These are phyloP conservation scores for Ambastaia sidthimunki DNA, from an alignment of 2,797 vertebrate genomes.

Conservation along the genomic window DNA sequence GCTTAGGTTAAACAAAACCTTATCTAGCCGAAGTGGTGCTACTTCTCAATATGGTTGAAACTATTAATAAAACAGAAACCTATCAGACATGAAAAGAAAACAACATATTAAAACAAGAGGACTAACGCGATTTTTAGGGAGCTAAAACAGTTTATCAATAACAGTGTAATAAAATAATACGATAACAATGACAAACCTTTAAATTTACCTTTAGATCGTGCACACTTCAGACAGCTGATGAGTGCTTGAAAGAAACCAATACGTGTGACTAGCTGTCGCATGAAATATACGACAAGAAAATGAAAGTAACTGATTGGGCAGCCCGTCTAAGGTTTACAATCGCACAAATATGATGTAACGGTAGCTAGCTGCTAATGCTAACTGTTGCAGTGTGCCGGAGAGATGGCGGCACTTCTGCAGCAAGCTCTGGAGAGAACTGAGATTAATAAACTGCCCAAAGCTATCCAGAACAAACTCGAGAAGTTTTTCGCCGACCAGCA, in stretches of 20 bases:
- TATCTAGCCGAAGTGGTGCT: too few species aligned
- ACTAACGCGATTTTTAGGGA: neutral
- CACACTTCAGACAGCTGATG: conserved; percentile 11
- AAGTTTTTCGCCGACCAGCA: conserved; percentile 89
- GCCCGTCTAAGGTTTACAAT: conserved; percentile 19
- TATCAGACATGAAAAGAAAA: neutral
- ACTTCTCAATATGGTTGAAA: neutral
- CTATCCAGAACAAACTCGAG: conserved; percentile 89
- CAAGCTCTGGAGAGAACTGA: conserved; percentile 88
- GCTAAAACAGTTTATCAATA: too few species aligned
- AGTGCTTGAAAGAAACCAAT: neutral
- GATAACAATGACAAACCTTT: neutral
- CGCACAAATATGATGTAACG: conserved; percentile 28
- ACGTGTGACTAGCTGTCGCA: conserved; percentile 38
- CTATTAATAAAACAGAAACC: neutral
- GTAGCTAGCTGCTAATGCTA: conserved; percentile 17
- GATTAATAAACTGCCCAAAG: conserved; percentile 88
- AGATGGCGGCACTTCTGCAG: conserved; percentile 90
- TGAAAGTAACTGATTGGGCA: conserved; percentile 36
- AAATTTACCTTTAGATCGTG: conserved; percentile 3
- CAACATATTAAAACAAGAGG: neutral
- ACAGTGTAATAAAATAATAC: neutral
- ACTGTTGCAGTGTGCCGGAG: neutral
- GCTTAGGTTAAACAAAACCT: too few species aligned
- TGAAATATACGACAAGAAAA: neutral